A percentile compares a stretch with the other conserved stretches of the same genome.
phyloP scores from a whole-genome alignment of 1,140 invertebrate genomes.

The Hyles euphorbiae region DNA sequence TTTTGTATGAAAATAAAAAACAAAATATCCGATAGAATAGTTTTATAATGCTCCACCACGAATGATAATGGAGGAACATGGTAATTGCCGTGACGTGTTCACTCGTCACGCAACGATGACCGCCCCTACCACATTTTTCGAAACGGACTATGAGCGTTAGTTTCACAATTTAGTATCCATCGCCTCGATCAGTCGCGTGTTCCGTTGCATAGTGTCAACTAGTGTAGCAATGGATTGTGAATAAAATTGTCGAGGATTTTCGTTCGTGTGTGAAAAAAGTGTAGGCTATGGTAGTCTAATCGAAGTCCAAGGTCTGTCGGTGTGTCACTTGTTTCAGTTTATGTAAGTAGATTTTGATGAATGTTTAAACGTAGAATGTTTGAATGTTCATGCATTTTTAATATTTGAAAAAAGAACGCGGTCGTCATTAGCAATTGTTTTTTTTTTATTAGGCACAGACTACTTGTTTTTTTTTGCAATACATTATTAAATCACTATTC shows the following conservation, averaged over 20 bases:
- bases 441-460: not conserved
- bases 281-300: constrained; percentile 22
- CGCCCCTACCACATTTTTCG: constrained; percentile 43
- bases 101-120: constrained; percentile 52
- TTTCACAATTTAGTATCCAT: constrained; percentile 32
- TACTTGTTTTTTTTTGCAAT: not conserved
- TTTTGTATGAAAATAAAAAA: not conserved
- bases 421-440: not conserved
- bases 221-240: constrained; percentile 36
- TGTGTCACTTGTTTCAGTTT: constrained; percentile 37
- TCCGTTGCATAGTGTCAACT: constrained; percentile 22
- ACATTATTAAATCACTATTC: not conserved
- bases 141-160: constrained; percentile 17
- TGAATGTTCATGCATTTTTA: not conserved
- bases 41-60: constrained; percentile 23
- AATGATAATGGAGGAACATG: constrained; percentile 47
- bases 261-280: constrained; percentile 27
- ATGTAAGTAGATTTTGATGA: constrained; percentile 19
- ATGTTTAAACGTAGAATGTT: not conserved
- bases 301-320: constrained; percentile 48
- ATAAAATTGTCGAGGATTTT: constrained; percentile 17
- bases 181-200: constrained; percentile 26
- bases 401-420: not conserved
- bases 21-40: not conserved
- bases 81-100: constrained; percentile 55